Conservation (phyloP, 2,797 vertebrate genomes). For the Lophius americanus region DNA sequence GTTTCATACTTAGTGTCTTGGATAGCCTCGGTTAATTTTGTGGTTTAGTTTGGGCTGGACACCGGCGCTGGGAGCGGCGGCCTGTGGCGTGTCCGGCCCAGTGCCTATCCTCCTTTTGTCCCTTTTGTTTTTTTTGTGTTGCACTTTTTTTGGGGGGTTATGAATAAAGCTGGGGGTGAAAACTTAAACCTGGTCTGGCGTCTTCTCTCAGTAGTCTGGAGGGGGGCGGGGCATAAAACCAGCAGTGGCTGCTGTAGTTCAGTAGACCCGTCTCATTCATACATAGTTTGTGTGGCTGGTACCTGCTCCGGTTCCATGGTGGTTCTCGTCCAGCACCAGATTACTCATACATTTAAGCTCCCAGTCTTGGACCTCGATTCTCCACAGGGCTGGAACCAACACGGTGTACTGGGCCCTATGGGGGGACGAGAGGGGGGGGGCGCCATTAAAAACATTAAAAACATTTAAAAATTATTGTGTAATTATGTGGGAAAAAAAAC, state of each 20-base stretch:
- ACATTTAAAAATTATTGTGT: neutral
- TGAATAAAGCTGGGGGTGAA: no score
- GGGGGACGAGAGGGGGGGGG: neutral
- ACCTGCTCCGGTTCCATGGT: constrained; percentile 59
- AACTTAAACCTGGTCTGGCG: no score
- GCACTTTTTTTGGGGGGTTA: no score
- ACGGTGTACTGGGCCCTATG: constrained; percentile 73
- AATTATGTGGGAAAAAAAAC: no score
- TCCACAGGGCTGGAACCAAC: constrained; percentile 78
- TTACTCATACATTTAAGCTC: constrained; percentile 81
- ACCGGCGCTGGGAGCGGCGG: no score
- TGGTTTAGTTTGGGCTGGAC: no score
- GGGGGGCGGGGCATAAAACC: neutral
- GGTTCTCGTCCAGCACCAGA: constrained; percentile 74
- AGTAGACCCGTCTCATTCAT: neutral
- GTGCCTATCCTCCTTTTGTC: no score
- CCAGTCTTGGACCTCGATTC: constrained; percentile 80
- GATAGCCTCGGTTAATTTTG: no score
- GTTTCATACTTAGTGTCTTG: no score
- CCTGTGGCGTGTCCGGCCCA: no score
- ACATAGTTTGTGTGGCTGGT: neutral
- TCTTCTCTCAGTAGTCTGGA: no score
- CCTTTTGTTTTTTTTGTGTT: no score
- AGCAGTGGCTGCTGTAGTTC: neutral
- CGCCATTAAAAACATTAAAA: neutral